Base-by-base conservation (phyloP, 2,797 vertebrate genomes). In the Anguilla anguilla region DNA sequence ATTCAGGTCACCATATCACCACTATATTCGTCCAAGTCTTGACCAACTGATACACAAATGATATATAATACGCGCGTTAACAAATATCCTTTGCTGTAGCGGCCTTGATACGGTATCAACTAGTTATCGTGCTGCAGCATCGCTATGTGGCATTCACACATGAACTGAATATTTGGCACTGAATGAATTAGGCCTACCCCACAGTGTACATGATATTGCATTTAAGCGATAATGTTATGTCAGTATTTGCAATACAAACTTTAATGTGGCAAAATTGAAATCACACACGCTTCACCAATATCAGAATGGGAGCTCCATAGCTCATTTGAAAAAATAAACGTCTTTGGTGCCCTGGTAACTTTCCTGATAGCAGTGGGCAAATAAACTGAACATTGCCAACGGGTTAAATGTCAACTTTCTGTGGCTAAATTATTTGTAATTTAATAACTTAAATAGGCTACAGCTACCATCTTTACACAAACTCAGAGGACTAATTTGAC, bases 11-110 rank as follows among this genome's bases (percentile, higher is more conserved):
- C 17, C 57, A 59, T 59, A 19, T 59, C 53, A 59, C 17, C 57
- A 59, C 57, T 15, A 19, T 59, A 59, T 59, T 59, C 57, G 57
- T 17, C 17, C 57, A 59, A 59, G 57, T 59, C 17, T 59, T 19
- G 57, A 19, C 3, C 57, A 59, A 17, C 13, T 19, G 57, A 59
- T 59, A 59, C 13, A 22, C 39, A 77, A 17, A 15, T 19, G 57
- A 59, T 59, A 59, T 6, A 43, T 17, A 77, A 89, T 57, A 67
- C 67, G 88, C 81, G 83, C 31, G 39, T 84, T 88, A 77, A 86
- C 79, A 85, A 84, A 72, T 87, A 61, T 19, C 57, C 57, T 59
- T 59, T 59, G 59, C 87, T 31, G 83, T 86, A 83, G 67, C 83
- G 72, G 61, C 85, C 67, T 88, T 15, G 39, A 22, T 77, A 77